A percentile compares a stretch with the other conserved stretches of the same genome.
Evolutionary conservation across 2,888 invertebrate species (phyloP).

Genomic region (Dilophus febrilis): DNA sequence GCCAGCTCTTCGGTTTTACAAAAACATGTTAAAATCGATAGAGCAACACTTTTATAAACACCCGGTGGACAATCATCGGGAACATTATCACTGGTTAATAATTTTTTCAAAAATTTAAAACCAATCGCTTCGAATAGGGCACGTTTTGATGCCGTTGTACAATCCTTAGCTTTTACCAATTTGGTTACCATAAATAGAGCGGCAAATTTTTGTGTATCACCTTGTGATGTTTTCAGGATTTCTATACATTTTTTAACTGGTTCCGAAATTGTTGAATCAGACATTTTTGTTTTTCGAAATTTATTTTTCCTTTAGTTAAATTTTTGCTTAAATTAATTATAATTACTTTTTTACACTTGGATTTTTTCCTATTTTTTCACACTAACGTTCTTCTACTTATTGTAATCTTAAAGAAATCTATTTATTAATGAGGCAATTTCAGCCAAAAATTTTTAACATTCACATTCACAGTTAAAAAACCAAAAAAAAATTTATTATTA

Average conservation of each 20-base stretch:
- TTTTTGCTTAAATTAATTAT: too few relatives aligned
- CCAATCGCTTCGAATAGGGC: conserved; percentile 80
- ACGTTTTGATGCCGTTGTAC: conserved; percentile 56
- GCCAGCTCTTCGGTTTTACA: conserved; percentile 66
- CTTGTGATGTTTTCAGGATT: conserved; percentile 59
- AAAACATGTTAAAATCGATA: conserved; percentile 74
- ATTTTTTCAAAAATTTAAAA: conserved; percentile 64
- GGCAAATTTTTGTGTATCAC: conserved; percentile 83
- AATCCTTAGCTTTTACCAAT: conserved; percentile 67
- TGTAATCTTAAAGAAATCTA: too few relatives aligned
- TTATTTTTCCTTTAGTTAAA: not conserved
- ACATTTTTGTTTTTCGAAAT: conserved; percentile 11
- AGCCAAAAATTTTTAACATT: not conserved
- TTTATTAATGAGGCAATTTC: too few relatives aligned
- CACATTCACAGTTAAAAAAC: too few relatives aligned
- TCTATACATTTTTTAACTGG: conserved; percentile 70
- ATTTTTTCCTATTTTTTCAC: not conserved
- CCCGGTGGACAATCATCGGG: conserved; percentile 78
- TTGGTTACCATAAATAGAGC: conserved; percentile 85
- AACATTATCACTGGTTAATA: conserved; percentile 56
- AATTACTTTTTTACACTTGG: not conserved
- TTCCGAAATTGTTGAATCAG: conserved; percentile 44
- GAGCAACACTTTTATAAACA: conserved; percentile 79
- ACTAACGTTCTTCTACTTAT: too few relatives aligned
- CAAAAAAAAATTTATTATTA: too few relatives aligned